Evolutionary conservation across 1,140 invertebrate species (phyloP), one percentile per base, ranked within the genome.

Genomic region (Monomorium pharaonis): DNA sequence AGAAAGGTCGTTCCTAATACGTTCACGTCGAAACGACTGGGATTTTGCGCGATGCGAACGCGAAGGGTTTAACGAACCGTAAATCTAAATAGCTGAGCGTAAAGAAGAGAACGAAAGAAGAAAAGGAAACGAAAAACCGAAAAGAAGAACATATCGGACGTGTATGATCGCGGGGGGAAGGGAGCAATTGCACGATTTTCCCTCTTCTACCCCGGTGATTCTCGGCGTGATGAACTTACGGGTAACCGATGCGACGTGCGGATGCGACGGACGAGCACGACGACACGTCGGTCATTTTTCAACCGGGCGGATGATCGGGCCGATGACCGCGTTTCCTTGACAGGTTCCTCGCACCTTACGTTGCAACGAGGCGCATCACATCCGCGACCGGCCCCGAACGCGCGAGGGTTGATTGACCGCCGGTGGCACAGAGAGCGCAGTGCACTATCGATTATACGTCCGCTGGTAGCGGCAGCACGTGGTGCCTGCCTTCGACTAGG

Each of bases 391-490:
- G 94, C 94, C 93, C 94, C 92, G 88, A 86, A 70, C 88, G 86
- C 88, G 86, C 85, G 87, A 88, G 92, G 88, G 94, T 94, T 94
- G 94, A 94, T 77, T 94, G 94, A 94, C 93, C 93, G 90, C 92
- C 91, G 92, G 93, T 83, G 78, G 78, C 78, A 72, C 78, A 81
- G 65, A 91, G 92, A 94, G 93, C 94, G 94, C 94, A 94, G 92
- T 94, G 94, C 94, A 94, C 93, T 94, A 94, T 94, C 93, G 94
- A 94, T 94, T 94, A 83, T 83, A 74, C 67, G 78, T 83, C 78
- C 44, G n/a, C n/a, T n/a, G 30, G 75, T 12, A 60, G 87, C 76
- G 70, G 89, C 80, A 89, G 78, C 94, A 94, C 94, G 94, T 94
- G 94, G 92, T 94, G 92, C 89, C 88, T 93, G 91, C 91, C 92